Percentiles rank a stretch among this genome's conserved stretches.
Evolutionary conservation across 1,140 invertebrate genomes (phyloP).

Genomic region (Drosophila asahinai): DNA sequence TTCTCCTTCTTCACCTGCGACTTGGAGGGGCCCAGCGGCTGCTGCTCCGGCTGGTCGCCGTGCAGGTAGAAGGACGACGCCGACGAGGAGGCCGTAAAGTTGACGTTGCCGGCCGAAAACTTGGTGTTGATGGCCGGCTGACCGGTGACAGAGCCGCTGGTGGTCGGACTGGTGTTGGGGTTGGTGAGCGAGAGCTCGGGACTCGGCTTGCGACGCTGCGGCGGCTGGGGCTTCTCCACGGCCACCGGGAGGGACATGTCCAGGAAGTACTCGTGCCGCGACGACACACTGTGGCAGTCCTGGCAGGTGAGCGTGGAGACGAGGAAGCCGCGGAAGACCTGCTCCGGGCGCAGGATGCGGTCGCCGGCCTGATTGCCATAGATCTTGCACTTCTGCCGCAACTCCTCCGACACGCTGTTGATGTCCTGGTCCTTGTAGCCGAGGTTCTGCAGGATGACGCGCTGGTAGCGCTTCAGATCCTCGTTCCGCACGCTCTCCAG

Average conservation of each 20-base stretch:
- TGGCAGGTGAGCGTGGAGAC: constrained; percentile 96
- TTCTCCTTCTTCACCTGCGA: constrained; percentile 90
- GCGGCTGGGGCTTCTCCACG: constrained; percentile 89
- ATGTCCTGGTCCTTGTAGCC: constrained; percentile 90
- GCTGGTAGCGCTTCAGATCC: constrained; percentile 91
- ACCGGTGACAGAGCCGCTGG: not conserved
- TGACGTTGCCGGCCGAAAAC: constrained; percentile 35
- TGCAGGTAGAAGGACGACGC: constrained; percentile 68
- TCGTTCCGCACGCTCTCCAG: constrained; percentile 92
- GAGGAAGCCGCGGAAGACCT: constrained; percentile 95
- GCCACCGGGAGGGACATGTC: constrained; percentile 96
- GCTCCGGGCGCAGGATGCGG: constrained; percentile 92
- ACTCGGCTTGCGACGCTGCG: constrained; percentile 86
- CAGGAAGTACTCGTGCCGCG: constrained; percentile 95
- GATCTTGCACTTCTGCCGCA: constrained; percentile 91
- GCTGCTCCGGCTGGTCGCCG: constrained; percentile 26
- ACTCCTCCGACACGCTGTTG: constrained; percentile 90
- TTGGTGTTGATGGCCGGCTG: constrained; percentile 53
- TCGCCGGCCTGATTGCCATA: constrained; percentile 93
- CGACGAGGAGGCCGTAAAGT: constrained; percentile 24
- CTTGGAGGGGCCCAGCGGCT: constrained; percentile 86
- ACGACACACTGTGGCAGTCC: constrained; percentile 93
- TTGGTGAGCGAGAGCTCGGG: constrained; percentile 61
- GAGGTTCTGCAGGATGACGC: constrained; percentile 90
- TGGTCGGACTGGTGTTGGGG: not conserved